Base-by-base conservation (phyloP, 2,797 vertebrate species). In the Percopsis omiscomaycus region DNA sequence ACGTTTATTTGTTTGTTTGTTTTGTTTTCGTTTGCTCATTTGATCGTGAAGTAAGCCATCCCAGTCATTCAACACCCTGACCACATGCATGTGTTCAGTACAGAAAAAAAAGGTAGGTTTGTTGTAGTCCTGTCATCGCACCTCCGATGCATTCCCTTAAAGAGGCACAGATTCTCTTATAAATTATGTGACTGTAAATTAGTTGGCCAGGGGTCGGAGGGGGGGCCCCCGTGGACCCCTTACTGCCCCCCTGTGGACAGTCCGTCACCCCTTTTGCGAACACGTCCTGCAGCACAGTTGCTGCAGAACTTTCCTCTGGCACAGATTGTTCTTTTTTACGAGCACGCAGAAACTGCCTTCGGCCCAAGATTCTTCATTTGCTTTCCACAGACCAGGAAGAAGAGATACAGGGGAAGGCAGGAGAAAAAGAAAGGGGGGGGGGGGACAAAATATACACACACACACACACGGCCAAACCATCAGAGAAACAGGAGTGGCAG, bases 261-360 rank as follows among this genome's bases (percentile, higher is more conserved):
- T 91, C 88, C 81, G 87, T 99, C 95, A 99, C 86, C 95, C 96
- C 92, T 97, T 98, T 90, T 95, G 94, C 80, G 96, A 98, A 93
- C 97, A 99, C 72, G 97, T 98, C 96, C 96, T 98, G 94, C 97
- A 99, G 94, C 97, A 99, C 79, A 99, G 93, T 87, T 99, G 97
- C 93, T 99, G 97, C 89, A 99, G 95, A 87, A 98, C 97, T 92
- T 98, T 98, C 90, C 97, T 93, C 89, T 98, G 95, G 89, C 97
- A 99, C 81, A 99, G 95, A 93, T 98, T 98, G 94, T 99, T 99
- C 95, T 98, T 99, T 98, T 98, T 98, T 91, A 99, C 97, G 81
- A 99, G 92, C 93, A 97, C 95, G 92, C 97, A 99, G 94, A 98
- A 99, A 91, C 96, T 96, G 91, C 97, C 97, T 92, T 99, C 96